Evolutionary conservation across 35 echinoderm and acorn worm genomes (phyloP), one percentile per base, ranked within the genome.

Genomic region (Diadema setosum): DNA sequence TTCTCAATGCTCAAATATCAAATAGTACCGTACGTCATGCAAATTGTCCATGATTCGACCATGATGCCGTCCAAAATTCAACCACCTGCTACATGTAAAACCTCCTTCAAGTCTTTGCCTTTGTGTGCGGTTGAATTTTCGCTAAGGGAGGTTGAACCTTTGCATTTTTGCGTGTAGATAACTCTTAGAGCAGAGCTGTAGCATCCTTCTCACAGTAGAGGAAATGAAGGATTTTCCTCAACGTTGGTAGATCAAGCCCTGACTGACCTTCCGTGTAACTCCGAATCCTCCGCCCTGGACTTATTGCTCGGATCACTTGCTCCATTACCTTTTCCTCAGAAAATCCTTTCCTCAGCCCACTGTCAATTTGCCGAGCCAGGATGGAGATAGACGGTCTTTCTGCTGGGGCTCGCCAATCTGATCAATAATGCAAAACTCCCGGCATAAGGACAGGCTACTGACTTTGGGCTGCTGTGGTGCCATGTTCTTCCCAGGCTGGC

Each of bases 121-220:
- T n/a, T n/a, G n/a, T n/a, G n/a, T n/a, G n/a, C n/a, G n/a, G n/a
- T n/a, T n/a, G n/a, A n/a, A n/a, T n/a, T n/a, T n/a, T n/a, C n/a
- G n/a, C n/a, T n/a, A n/a, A n/a, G n/a, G n/a, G n/a, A n/a, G n/a
- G n/a, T n/a, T n/a, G n/a, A n/a, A n/a, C n/a, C n/a, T n/a, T n/a
- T n/a, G n/a, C n/a, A n/a, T n/a, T n/a, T n/a, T n/a, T n/a, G n/a
- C n/a, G n/a, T n/a, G n/a, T n/a, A n/a, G n/a, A 83, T 7, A 83
- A 34, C 23, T 83, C 26, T 11, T 18, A n/a, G 25, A 52, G 55
- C 16, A 83, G 42, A 5, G 29, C 45, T 7, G 44, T 83, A 29
- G 81, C 41, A 83, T 83, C 45, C 23, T 83, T 46, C 42, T 83
- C 81, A 23, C 42, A 21, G 48, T 83, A 83, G 41, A 56, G 81